Base-by-base conservation (phyloP, 1,140 invertebrate genomes). In the Ceratina calcarata region DNA sequence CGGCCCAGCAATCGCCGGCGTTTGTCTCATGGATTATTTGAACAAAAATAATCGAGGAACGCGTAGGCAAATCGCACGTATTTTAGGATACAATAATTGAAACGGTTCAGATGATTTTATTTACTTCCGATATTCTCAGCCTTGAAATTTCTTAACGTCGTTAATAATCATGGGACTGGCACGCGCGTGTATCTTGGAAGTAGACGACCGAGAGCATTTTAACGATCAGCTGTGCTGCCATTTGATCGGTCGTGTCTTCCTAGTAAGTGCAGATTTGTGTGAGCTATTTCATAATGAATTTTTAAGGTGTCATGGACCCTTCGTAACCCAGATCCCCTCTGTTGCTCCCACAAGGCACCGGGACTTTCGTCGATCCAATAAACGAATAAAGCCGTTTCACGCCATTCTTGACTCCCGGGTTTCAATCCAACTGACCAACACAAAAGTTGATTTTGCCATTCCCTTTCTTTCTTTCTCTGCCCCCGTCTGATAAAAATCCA, bases 241-340 rank as follows among this genome's bases (percentile, higher is more conserved):
- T 78, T 84, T 78, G 60, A 77, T 27, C 78, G 45, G 71, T 22
- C 20, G 61, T 81, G 69, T 81, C 84, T 61, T 84, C 69, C 78
- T 81, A 75, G 83, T 83, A 80, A 86, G 85, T 86, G 85, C 85
- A 85, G 85, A 86, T 84, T 86, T 86, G 85, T 80, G 83, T 80
- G 85, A 86, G 83, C 85, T 85, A 75, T 86, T 85, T 86, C 81
- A 85, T 78, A 83, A 79, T 86, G 81, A 86, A 86, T 86, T 86
- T 86, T 86, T 86, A 86, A 86, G 69, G 81, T 76, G 68, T 80
- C 73, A 76, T 76, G 85, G 77, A 86, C 83, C 85, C 85, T 86
- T 70, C 80, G 80, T 78, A 85, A 78, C 77, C 72, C 83, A 71
- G 68, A 76, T 84, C 77, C 85, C 85, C 80, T 80, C 85, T 78